Evolutionary conservation across 2,888 invertebrate genomes (phyloP), one percentile per base, ranked within the genome.

Genomic region (Hyppa rectilinea): DNA sequence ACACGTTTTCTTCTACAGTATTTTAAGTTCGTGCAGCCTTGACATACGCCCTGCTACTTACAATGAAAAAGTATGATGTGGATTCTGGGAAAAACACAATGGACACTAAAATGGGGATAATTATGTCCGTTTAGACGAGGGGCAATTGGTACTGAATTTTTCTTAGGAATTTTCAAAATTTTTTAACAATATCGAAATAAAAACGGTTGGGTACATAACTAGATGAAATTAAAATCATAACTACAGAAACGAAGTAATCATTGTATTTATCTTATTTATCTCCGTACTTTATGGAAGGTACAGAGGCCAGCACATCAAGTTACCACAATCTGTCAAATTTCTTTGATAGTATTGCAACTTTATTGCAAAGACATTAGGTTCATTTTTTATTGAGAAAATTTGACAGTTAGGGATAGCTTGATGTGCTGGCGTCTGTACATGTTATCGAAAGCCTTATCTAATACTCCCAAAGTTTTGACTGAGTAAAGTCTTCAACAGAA

Each of bases 1-100:
- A 55, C 47, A 71, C 12, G 68, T 43, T 47, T 52, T 56, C 70
- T 67, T 60, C 2, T 26, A 61, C 80, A 84, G 83, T 66, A 78
- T 59, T 72, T 47, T 81, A 69, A 52, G 64, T 81, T 64, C n/a
- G 55, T 60, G 40, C 40, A 38, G 38, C 60, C 69, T 69, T 75
- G 66, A 67, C 66, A 47, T 52, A 66, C 34, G 40, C 36, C 50
- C 31, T 43, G 36, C 12, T 26, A 40, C 45, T 38, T 29, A 31
- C 40, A 17, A 58, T 63, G 55, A 45, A 63, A 49, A 67, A 65
- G 56, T 17, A 40, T 53, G 14, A 4, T 47, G 26, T 45, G n/a
- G 29, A 36, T 68, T 75, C 67, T 63, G 55, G 53, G 50, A 29
- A 75, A 61, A 56, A 64, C 29, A 31, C 20, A 64, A 68, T 60